These are phyloP conservation scores for Glaucidium brasilianum DNA, from an alignment of 2,113 vertebrate genomes.

Conservation along the genomic window DNA sequence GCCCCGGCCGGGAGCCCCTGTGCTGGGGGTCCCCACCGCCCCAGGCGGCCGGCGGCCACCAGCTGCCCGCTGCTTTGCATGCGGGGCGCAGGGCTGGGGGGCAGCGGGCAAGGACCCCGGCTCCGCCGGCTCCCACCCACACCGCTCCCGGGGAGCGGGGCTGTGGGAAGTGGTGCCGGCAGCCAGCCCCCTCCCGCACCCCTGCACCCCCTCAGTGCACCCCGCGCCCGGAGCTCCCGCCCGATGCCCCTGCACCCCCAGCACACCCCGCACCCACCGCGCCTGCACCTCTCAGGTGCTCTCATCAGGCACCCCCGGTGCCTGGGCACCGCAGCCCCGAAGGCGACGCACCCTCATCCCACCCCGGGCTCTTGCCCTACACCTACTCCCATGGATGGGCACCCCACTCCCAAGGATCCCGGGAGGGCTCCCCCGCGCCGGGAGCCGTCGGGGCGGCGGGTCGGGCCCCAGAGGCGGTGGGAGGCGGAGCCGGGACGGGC, in stretches of 20 bases:
- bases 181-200: neutral
- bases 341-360: neutral
- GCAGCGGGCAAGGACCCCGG: neutral
- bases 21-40: neutral
- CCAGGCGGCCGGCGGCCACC: neutral
- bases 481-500: slow-evolving; percentile 15
- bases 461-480: neutral
- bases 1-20: neutral
- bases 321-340: neutral
- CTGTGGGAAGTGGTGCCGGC: neutral
- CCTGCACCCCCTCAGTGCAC: neutral
- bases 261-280: no score
- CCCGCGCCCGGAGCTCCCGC: neutral
- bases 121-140: neutral
- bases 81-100: neutral
- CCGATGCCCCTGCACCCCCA: neutral
- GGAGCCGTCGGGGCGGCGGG: neutral
- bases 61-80: neutral
- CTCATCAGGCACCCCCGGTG: neutral
- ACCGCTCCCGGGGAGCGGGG: neutral
- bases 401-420: neutral
- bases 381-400: neutral
- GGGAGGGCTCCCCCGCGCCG: rapidly evolving
- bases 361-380: neutral
- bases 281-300: neutral